These are phyloP conservation scores for Setipinna tenuifilis DNA, from an alignment of 2,797 vertebrate species.

Conservation along the genomic window DNA sequence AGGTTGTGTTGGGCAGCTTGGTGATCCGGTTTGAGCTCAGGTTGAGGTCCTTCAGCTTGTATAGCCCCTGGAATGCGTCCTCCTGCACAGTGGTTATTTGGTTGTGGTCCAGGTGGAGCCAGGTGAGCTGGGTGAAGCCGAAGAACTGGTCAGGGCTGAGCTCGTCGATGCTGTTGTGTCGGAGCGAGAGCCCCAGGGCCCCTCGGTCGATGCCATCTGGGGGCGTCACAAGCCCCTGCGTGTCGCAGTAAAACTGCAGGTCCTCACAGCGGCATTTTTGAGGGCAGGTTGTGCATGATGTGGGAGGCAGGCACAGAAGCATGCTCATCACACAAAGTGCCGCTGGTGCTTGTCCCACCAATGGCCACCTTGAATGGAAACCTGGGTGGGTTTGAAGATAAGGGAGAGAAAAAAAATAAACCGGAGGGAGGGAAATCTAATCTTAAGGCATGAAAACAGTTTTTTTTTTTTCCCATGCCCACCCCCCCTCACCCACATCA, in stretches of 20 bases:
- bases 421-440: conserved; percentile 71
- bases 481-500: neutral
- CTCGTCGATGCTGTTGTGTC: conserved; percentile 96
- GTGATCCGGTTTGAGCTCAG: conserved; percentile 99
- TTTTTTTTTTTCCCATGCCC: conserved; percentile 44
- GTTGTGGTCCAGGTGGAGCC: conserved; percentile 99
- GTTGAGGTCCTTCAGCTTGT: conserved; percentile 98
- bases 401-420: conserved; percentile 69
- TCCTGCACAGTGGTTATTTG: conserved; percentile 95
- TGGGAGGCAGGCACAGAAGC: conserved; percentile 95
- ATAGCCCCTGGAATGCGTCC: conserved; percentile 98
- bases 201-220: conserved; percentile 96
- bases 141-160: conserved; percentile 97
- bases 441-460: conserved; percentile 66
- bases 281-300: conserved; percentile 97
- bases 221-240: conserved; percentile 96
- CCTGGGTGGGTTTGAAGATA: conserved; percentile 88
- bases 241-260: conserved; percentile 99
- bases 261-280: conserved; percentile 99
- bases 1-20: conserved; percentile 99
- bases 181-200: conserved; percentile 95
- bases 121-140: conserved; percentile 97
- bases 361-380: conserved; percentile 99
- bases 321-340: conserved; percentile 98
- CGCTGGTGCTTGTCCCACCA: conserved; percentile 98